These are phyloP conservation scores for Gasteruption jaculator DNA, from an alignment of 2,888 invertebrate species.

Conservation along the genomic window DNA sequence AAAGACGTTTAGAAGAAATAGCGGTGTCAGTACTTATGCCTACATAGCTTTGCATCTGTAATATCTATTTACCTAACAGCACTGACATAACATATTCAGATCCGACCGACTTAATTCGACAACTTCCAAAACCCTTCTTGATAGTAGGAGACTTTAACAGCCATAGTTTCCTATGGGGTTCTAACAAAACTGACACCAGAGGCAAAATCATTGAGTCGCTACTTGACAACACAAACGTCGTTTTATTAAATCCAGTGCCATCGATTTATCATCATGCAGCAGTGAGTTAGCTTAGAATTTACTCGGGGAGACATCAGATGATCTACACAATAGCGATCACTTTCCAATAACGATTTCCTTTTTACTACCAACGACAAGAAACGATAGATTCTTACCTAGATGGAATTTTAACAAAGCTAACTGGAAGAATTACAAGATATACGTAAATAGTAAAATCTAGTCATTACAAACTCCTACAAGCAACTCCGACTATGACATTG, in stretches of 20 bases:
- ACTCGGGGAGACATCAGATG: too few relatives aligned
- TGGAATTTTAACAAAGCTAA: too few relatives aligned
- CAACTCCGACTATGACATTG: too few relatives aligned
- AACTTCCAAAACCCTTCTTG: constrained; percentile 23
- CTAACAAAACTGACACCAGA: constrained; percentile 17
- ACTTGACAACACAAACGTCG: constrained; percentile 15
- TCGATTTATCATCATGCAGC: too few relatives aligned
- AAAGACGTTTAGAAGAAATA: constrained; percentile 14
- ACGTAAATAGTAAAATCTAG: too few relatives aligned
- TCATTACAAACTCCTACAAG: too few relatives aligned
- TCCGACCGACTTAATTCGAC: constrained; percentile 15
- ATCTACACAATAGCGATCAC: too few relatives aligned
- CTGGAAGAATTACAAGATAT: too few relatives aligned
- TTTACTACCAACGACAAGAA: too few relatives aligned
- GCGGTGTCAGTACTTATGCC: constrained; percentile 8
- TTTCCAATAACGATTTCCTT: too few relatives aligned
- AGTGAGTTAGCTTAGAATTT: too few relatives aligned
- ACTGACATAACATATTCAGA: not conserved
- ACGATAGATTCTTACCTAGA: too few relatives aligned
- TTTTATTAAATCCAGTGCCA: constrained; percentile 17
- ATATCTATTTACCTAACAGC: constrained; percentile 16
- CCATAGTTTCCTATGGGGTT: constrained; percentile 20
- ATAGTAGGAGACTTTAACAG: constrained; percentile 26
- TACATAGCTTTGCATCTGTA: constrained; percentile 13
- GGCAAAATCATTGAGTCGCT: constrained; percentile 23